Base-by-base conservation (phyloP, 2,113 vertebrate genomes). In the Strix uralensis region DNA sequence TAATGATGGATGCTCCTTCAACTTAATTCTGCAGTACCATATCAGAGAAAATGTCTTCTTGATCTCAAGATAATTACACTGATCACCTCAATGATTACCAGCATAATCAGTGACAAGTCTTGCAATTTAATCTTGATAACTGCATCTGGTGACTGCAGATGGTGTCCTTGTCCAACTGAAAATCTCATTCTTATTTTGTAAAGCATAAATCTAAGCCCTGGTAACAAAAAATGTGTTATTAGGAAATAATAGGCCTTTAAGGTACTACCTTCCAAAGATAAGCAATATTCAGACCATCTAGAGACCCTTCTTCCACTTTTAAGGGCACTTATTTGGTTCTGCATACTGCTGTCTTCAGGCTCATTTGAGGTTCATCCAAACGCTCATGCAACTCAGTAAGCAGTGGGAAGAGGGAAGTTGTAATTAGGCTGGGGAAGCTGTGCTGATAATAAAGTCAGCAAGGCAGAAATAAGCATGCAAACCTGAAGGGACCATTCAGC, bases 81-180 rank as follows among this genome's bases (percentile, higher is more conserved):
- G 92, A 96, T 91, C 88, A 96, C 78, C 58, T 93, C 93, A 87
- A 89, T 94, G 93, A 85, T 84, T 88, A 92, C 67, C 62, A 92
- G 73, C 65, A 96, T 84, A 94, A 96, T 92, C 92, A 83, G 81
- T 86, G 66, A 75, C 73, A 93, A 94, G 61, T 85, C 74, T 77
- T 86, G 79, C 74, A 94, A 95, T 92, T 88, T 66, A 78, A 92
- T 95, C 66, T 79, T 88, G 74, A 69, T 93, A 96, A 96, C 71
- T 95, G 81, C 96, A 97, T 66, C 81, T 96, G 91, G 67, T 90
- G 88, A 94, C 89, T 94, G 86, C 90, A 97, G 83, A 95, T 73
- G 67, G 88, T 94, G 67, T 82, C 80, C 91, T 67, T 65, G 51
- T 86, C 79, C 66, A 93, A 69, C 6, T 26, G 59, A 92, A 95